Conservation (phyloP, 2,797 vertebrate genomes). For the Coreius guichenoti region DNA sequence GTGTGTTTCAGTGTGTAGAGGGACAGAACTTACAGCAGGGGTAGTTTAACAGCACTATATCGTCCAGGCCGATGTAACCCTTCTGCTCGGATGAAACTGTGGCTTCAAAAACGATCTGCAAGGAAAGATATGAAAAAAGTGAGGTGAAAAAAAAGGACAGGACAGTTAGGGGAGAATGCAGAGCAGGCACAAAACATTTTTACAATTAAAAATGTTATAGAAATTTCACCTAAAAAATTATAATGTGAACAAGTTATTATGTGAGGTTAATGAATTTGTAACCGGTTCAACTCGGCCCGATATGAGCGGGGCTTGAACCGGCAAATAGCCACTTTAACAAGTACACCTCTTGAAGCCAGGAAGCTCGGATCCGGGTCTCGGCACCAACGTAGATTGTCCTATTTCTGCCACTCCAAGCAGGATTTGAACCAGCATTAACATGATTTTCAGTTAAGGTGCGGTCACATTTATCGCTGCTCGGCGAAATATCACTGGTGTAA, state of each 20-base stretch:
- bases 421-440: background rate
- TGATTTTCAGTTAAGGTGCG: background rate
- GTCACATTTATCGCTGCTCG: background rate
- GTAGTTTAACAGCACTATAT: slow-evolving; percentile 91
- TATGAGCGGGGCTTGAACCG: background rate
- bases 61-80: slow-evolving; percentile 93
- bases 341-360: background rate
- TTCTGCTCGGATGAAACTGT: slow-evolving; percentile 84
- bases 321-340: background rate
- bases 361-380: background rate
- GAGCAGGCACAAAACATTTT: background rate
- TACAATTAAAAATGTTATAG: background rate
- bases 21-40: slow-evolving; percentile 82
- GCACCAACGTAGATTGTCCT: background rate
- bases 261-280: background rate
- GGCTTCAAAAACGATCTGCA: slow-evolving; percentile 93
- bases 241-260: background rate
- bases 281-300: background rate
- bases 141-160: slow-evolving; percentile 10
- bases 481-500: background rate
- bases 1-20: background rate
- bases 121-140: slow-evolving; percentile 16
- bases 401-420: no score
- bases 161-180: background rate
- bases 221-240: background rate